A percentile compares a stretch with the other conserved stretches of the same genome.
These are phyloP conservation scores for Oithona nana DNA, from an alignment of 2,888 invertebrate species.

Conservation along the genomic window DNA sequence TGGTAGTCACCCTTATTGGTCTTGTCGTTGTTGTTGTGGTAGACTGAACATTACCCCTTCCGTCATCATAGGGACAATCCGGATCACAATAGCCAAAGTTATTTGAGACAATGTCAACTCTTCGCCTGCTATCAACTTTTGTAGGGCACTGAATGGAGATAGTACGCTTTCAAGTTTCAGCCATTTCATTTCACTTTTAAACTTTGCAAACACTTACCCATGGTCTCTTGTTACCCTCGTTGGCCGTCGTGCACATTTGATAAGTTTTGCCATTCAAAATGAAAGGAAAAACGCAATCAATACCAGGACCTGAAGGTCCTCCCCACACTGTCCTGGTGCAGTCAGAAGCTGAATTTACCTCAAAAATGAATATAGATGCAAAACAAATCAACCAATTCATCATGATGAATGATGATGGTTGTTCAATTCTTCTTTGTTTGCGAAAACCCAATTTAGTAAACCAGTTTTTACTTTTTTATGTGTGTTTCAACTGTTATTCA, in stretches of 20 bases:
- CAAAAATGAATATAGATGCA: no score
- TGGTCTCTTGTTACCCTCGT: slow-evolving; percentile 4
- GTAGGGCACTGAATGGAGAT: no score
- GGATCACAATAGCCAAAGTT: slow-evolving; percentile 14
- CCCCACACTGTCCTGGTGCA: neutral
- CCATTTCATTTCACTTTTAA: no score
- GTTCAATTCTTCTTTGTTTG: no score
- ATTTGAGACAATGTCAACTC: neutral
- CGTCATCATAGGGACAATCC: slow-evolving; percentile 2
- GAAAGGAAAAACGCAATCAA: slow-evolving; percentile 9
- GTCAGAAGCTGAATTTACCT: no score
- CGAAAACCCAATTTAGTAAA: no score
- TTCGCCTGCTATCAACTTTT: neutral
- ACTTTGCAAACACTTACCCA: no score
- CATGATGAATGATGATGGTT: no score
- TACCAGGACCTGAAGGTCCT: neutral
- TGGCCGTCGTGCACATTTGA: neutral
- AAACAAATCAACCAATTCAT: no score
- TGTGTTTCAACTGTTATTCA: no score
- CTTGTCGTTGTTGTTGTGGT: neutral
- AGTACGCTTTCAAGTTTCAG: no score
- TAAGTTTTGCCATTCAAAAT: neutral
- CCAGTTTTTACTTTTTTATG: no score
- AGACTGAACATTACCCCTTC: neutral
- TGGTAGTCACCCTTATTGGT: neutral